Evolutionary conservation across 2,888 invertebrate genomes (phyloP).

Genomic region (Lithophane leautieri): DNA sequence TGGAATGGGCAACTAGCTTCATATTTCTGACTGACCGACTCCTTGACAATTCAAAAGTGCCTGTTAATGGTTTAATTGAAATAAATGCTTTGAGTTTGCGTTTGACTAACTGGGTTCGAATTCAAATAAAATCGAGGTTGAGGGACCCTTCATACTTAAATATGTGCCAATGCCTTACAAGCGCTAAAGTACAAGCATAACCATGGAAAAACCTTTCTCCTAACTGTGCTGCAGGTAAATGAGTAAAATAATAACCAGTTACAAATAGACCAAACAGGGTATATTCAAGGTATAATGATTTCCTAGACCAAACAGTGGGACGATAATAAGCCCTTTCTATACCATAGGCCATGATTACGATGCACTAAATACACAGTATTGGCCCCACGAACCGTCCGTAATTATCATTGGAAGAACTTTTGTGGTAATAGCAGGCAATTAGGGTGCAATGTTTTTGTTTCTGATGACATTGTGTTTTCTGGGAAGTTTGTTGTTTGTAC

Average conservation of each 20-base stretch:
- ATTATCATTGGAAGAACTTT: conserved; percentile 75
- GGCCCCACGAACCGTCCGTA: conserved; percentile 68
- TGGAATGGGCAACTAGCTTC: too few relatives aligned
- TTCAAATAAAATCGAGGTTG: neutral
- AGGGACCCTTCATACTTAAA: neutral
- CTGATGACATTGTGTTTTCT: conserved; percentile 86
- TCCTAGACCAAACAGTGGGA: conserved; percentile 47
- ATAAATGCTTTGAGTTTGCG: too few relatives aligned
- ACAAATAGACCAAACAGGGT: conserved; percentile 24
- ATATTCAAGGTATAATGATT: conserved; percentile 31
- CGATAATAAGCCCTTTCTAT: conserved; percentile 51
- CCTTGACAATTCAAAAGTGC: too few relatives aligned
- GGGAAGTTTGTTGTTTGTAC: conserved; percentile 83
- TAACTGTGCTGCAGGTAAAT: neutral
- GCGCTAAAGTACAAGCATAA: neutral
- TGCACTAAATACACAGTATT: conserved; percentile 63
- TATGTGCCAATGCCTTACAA: neutral
- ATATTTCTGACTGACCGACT: too few relatives aligned
- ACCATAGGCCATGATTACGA: conserved; percentile 59
- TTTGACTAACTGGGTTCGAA: too few relatives aligned
- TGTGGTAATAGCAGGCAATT: conserved; percentile 81
- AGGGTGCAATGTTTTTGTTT: conserved; percentile 83
- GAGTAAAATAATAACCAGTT: conserved; percentile 29
- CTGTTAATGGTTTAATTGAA: too few relatives aligned
- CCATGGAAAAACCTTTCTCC: neutral